Evolutionary conservation across 2,888 invertebrate species (phyloP).

Genomic region (Euspilapteryx auroguttella): DNA sequence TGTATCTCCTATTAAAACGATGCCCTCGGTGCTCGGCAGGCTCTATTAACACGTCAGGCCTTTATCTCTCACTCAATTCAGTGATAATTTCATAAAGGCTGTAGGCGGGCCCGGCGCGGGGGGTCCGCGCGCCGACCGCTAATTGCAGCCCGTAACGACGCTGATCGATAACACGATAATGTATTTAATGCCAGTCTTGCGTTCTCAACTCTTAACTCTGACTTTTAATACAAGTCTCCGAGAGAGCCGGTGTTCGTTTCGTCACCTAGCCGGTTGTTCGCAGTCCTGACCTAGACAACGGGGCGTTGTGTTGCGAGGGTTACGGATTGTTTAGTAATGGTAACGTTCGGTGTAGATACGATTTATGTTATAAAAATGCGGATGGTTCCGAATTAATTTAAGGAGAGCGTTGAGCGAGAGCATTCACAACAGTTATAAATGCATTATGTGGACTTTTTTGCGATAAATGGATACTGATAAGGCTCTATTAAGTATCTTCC

Average conservation of each 20-base stretch:
- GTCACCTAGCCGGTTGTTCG: conserved; percentile 8
- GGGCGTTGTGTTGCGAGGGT: too few relatives aligned
- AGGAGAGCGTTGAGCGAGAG: too few relatives aligned
- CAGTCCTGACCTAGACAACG: too few relatives aligned
- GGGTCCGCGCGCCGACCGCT: conserved; percentile 9
- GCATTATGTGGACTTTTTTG: too few relatives aligned
- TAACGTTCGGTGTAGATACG: too few relatives aligned
- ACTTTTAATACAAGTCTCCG: conserved; percentile 25
- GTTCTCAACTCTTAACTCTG: too few relatives aligned
- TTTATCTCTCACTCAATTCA: conserved; percentile 55
- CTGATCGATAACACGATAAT: conserved; percentile 51
- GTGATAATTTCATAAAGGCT: conserved; percentile 45
- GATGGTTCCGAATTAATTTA: too few relatives aligned
- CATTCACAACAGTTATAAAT: too few relatives aligned
- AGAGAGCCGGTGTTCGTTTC: conserved; percentile 27
- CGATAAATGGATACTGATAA: neutral
- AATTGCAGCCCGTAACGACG: conserved; percentile 12
- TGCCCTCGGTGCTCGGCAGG: conserved; percentile 1
- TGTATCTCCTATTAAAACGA: neutral
- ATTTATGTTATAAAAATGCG: too few relatives aligned
- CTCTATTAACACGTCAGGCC: conserved; percentile 41
- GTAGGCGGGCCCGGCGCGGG: conserved; percentile 8
- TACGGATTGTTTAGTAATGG: too few relatives aligned
- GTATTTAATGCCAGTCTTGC: conserved; percentile 36
- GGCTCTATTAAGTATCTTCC: conserved; percentile 1